phyloP scores from a whole-genome alignment of 2,888 invertebrate genomes.

The Lymantria monacha region DNA sequence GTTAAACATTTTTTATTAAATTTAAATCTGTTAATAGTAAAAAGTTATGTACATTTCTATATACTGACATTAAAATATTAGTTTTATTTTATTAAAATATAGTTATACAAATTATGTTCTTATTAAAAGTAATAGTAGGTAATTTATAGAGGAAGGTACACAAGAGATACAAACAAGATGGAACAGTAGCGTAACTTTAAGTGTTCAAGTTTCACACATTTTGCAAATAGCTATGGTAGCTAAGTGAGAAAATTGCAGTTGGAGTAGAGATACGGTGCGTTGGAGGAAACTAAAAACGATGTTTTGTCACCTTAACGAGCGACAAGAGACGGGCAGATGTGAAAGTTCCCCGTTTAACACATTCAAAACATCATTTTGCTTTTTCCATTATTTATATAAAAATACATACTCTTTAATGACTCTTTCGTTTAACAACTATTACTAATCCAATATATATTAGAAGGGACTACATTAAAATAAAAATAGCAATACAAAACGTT shows the following conservation, averaged over 20 bases:
- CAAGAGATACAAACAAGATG: conserved; percentile 29
- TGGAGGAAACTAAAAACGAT: conserved; percentile 50
- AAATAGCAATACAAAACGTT: too few species aligned
- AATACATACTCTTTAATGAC: neutral
- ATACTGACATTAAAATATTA: too few species aligned
- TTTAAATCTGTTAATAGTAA: too few species aligned
- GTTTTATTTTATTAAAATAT: too few species aligned
- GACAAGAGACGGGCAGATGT: conserved; percentile 41
- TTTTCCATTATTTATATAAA: conserved; percentile 31
- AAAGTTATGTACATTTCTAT: too few species aligned
- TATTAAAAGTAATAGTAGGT: neutral
- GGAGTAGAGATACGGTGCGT: conserved; percentile 43
- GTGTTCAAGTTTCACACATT: conserved; percentile 46
- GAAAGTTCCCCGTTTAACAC: conserved; percentile 34
- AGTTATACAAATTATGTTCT: too few species aligned
- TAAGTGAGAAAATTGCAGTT: conserved; percentile 51
- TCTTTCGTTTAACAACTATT: neutral
- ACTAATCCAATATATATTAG: too few species aligned
- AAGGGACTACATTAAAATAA: too few species aligned
- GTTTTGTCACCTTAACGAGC: conserved; percentile 57
- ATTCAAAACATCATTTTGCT: conserved; percentile 46
- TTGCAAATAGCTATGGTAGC: conserved; percentile 34
- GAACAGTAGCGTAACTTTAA: conserved; percentile 36
- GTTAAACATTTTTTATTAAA: too few species aligned
- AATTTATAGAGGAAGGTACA: conserved; percentile 1